These are phyloP conservation scores for Pherbina coryleti DNA, from an alignment of 2,888 invertebrate species.

Conservation along the genomic window DNA sequence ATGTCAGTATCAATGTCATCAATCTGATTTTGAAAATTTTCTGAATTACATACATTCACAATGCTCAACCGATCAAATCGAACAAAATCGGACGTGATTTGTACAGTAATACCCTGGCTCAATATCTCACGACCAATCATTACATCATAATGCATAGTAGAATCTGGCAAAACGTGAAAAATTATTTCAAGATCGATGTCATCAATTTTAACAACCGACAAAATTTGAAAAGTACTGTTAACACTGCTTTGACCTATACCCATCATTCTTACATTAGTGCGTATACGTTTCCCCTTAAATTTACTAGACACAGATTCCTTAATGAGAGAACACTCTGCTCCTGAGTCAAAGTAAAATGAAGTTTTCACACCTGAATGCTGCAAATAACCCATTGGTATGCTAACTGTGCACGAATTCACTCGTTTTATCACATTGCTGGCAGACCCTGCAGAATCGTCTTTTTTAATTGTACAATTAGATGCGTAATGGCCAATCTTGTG, in stretches of 20 bases:
- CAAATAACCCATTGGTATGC: not conserved
- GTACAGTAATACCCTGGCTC: not conserved
- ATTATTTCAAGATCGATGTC: not conserved
- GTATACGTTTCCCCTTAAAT: not conserved
- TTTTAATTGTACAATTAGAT: not conserved
- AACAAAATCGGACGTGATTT: not conserved
- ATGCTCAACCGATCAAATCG: not conserved
- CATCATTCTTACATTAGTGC: not conserved
- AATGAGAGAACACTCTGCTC: too few relatives aligned
- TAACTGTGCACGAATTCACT: too few relatives aligned
- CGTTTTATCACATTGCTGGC: too few relatives aligned
- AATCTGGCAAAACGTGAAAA: not conserved
- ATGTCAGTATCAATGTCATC: too few relatives aligned
- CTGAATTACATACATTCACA: not conserved
- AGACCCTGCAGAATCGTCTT: too few relatives aligned
- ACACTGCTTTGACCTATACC: not conserved
- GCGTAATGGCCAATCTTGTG: not conserved
- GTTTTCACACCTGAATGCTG: not conserved
- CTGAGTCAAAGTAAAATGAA: not conserved
- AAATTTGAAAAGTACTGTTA: too few relatives aligned
- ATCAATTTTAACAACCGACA: not conserved
- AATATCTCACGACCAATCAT: not conserved
- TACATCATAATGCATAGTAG: not conserved
- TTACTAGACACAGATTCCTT: not conserved
- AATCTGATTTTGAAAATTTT: too few relatives aligned